Evolutionary conservation across 2,113 vertebrate species (phyloP).

Genomic region (Protomyctophum bolini): DNA sequence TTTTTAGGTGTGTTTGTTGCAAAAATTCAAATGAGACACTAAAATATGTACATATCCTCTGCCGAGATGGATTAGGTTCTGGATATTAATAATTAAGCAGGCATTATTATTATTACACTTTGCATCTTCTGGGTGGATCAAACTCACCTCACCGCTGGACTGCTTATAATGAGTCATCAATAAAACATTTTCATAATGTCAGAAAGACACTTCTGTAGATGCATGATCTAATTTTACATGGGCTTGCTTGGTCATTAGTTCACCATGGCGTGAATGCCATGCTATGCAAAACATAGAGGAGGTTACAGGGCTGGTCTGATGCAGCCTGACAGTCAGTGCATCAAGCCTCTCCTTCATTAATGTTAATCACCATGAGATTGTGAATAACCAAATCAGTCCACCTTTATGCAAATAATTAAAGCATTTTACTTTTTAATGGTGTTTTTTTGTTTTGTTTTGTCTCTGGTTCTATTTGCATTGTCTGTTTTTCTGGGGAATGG

Average conservation of each 20-base stretch:
- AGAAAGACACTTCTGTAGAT: conserved; percentile 71
- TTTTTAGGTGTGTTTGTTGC: conserved; percentile 80
- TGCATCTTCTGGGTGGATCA: conserved; percentile 78
- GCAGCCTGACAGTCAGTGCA: conserved; percentile 69
- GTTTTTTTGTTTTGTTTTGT: conserved; percentile 48
- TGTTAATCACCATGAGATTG: conserved; percentile 71
- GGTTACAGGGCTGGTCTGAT: conserved; percentile 65
- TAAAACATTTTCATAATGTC: conserved; percentile 84
- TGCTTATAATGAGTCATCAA: conserved; percentile 82
- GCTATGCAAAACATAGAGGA: conserved; percentile 58
- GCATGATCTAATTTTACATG: conserved; percentile 76
- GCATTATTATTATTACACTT: conserved; percentile 83
- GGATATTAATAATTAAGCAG: conserved; percentile 82
- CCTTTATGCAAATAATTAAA: conserved; percentile 72
- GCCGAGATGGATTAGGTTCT: conserved; percentile 79
- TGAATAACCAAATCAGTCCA: conserved; percentile 58
- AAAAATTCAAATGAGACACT: conserved; percentile 81
- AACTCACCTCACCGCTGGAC: conserved; percentile 75
- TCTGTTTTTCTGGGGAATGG: conserved; percentile 27
- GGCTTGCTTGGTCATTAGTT: conserved; percentile 76
- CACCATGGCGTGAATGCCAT: conserved; percentile 67
- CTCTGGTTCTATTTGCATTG: conserved; percentile 52
- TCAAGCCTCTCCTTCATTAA: conserved; percentile 71
- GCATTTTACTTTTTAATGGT: conserved; percentile 69
- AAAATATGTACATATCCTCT: conserved; percentile 81